A percentile compares a stretch with the other conserved stretches of the same genome.
These are phyloP conservation scores for Lepas anatifera DNA, from an alignment of 2,888 invertebrate species.

Conservation along the genomic window DNA sequence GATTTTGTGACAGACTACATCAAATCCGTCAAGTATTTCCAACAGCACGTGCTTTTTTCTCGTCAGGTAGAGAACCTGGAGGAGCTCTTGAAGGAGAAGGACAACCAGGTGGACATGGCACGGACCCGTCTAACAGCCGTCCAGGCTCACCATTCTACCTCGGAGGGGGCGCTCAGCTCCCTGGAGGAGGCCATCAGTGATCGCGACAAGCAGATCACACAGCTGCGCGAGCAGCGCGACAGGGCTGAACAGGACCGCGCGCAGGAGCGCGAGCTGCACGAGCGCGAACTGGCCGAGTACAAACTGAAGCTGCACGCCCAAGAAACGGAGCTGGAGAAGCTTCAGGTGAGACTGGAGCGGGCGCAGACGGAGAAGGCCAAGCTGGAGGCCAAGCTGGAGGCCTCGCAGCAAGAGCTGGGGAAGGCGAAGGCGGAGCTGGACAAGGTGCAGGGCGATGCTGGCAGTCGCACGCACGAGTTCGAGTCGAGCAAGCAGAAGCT, in stretches of 20 bases:
- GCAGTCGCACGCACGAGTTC: conserved; percentile 79
- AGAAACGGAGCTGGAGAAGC: conserved; percentile 55
- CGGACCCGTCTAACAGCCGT: conserved; percentile 56
- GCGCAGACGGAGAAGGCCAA: conserved; percentile 83
- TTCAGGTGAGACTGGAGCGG: conserved; percentile 66
- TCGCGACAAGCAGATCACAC: conserved; percentile 94
- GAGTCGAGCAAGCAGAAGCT: conserved; percentile 70
- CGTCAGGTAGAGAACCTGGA: conserved; percentile 89
- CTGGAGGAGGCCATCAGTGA: conserved; percentile 91
- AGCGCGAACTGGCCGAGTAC: conserved; percentile 85
- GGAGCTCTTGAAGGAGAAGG: conserved; percentile 92
- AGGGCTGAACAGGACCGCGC: conserved; percentile 90
- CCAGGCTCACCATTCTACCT: conserved; percentile 84
- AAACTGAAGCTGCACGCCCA: conserved; percentile 84
- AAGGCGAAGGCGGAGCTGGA: conserved; percentile 89
- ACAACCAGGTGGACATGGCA: conserved; percentile 93
- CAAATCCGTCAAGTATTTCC: neutral
- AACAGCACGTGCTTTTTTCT: neutral
- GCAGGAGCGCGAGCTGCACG: conserved; percentile 86
- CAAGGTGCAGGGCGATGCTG: conserved; percentile 78
- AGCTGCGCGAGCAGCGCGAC: conserved; percentile 84
- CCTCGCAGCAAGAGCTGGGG: conserved; percentile 83
- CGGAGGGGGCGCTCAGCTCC: conserved; percentile 81
- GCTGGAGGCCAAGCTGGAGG: conserved; percentile 78
- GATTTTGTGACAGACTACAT: no score